A percentile compares a stretch with the other conserved stretches of the same genome.
Evolutionary conservation across 2,113 vertebrate genomes (phyloP).

Genomic region (Myiozetetes cayanensis): DNA sequence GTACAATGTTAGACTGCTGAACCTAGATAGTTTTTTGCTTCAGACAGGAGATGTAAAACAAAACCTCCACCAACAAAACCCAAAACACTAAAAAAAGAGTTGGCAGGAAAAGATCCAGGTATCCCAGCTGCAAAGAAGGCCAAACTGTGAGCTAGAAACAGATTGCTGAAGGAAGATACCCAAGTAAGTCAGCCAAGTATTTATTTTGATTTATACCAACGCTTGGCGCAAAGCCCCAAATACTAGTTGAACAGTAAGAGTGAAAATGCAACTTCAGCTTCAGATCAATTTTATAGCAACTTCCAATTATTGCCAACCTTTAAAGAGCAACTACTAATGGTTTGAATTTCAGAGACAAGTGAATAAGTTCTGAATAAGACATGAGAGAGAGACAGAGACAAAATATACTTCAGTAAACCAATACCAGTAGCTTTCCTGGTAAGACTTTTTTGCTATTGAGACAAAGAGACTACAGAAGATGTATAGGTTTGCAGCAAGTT

Average conservation of each 20-base stretch:
- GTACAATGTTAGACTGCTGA: neutral
- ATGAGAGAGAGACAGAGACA: neutral
- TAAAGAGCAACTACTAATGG: neutral
- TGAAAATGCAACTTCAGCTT: neutral
- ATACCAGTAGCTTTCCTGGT: neutral
- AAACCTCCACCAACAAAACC: neutral
- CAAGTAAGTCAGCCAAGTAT: constrained; percentile 5
- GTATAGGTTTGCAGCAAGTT: neutral
- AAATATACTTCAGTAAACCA: neutral
- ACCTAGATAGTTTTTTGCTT: neutral
- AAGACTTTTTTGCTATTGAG: neutral
- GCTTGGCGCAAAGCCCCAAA: neutral
- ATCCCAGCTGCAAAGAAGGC: neutral
- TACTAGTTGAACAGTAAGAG: neutral
- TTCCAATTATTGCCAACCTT: neutral
- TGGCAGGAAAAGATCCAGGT: constrained; percentile 3
- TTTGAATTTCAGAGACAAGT: neutral
- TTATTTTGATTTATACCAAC: neutral
- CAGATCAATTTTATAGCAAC: neutral
- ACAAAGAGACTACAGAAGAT: neutral
- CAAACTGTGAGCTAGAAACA: neutral
- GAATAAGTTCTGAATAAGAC: neutral
- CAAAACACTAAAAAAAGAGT: neutral
- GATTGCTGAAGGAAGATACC: constrained; percentile 3
- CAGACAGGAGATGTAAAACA: neutral